Percentiles rank a stretch among this genome's conserved stretches.
Evolutionary conservation across 2,113 vertebrate species (phyloP).

Genomic region (Epinephelus lanceolatus): DNA sequence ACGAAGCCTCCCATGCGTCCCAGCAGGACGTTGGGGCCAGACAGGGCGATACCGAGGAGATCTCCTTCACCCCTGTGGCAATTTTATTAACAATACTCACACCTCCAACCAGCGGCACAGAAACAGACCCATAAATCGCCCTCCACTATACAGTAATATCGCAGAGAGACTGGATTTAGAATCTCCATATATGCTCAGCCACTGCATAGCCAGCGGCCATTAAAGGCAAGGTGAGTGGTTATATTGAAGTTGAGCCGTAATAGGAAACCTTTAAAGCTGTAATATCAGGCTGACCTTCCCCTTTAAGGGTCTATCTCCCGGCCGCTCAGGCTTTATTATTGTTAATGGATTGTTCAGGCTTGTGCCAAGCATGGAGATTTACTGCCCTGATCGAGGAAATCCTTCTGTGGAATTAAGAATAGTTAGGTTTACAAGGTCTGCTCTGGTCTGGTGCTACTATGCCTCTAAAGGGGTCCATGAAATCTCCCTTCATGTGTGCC

Average conservation of each 20-base stretch:
- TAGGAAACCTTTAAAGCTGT: conserved; percentile 81
- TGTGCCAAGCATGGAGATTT: conserved; percentile 73
- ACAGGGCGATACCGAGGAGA: conserved; percentile 45
- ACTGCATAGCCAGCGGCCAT: conserved; percentile 71
- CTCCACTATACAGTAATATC: conserved; percentile 53
- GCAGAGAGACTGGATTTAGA: conserved; percentile 66
- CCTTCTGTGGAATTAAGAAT: conserved; percentile 64
- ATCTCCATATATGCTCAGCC: conserved; percentile 68
- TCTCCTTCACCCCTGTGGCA: conserved; percentile 59
- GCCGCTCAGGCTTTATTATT: conserved; percentile 74
- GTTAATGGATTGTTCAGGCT: conserved; percentile 78
- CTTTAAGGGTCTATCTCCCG: conserved; percentile 76
- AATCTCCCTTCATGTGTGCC: not conserved
- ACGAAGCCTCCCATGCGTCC: conserved; percentile 38
- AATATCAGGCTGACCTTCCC: conserved; percentile 81
- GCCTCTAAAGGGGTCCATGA: conserved; percentile 25
- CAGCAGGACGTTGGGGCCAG: conserved; percentile 50
- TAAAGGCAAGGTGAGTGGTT: conserved; percentile 79
- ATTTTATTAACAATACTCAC: conserved; percentile 72
- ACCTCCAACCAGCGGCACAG: conserved; percentile 46
- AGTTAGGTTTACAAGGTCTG: conserved; percentile 65
- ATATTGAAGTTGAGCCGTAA: conserved; percentile 78
- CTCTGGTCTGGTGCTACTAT: conserved; percentile 37
- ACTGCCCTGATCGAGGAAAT: conserved; percentile 60
- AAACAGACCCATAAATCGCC: conserved; percentile 64